These are phyloP conservation scores for Luperina testacea DNA, from an alignment of 2,888 invertebrate species.

Conservation along the genomic window DNA sequence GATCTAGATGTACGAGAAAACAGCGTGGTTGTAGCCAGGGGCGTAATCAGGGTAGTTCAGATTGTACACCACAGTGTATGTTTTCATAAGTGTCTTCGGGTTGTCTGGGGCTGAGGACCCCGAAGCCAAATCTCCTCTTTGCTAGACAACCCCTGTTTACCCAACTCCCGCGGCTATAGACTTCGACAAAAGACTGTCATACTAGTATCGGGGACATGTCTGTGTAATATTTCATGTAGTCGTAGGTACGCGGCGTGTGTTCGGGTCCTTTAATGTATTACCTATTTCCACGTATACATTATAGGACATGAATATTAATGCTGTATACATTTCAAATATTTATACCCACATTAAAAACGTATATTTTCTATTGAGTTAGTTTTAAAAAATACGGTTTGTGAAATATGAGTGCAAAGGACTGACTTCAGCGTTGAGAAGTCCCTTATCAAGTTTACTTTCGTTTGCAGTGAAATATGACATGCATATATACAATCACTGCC, in stretches of 20 bases:
- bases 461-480: conserved; percentile 7
- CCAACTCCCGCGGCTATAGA: conserved; percentile 35
- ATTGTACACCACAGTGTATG: conserved; percentile 29
- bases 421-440: background rate
- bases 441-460: background rate
- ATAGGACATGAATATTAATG: conserved; percentile 25
- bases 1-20: conserved; percentile 37
- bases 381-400: conserved; percentile 3
- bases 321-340: conserved; percentile 19
- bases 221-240: conserved; percentile 35
- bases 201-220: conserved; percentile 47
- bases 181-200: conserved; percentile 57
- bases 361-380: conserved; percentile 17
- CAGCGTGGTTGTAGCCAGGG: conserved; percentile 47
- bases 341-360: conserved; percentile 6
- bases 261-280: conserved; percentile 29
- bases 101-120: conserved; percentile 49
- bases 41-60: conserved; percentile 7
- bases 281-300: conserved; percentile 29
- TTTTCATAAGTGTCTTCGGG: conserved; percentile 36
- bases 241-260: conserved; percentile 13
- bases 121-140: conserved; percentile 49
- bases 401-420: conserved; percentile 2
- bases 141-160: conserved; percentile 39
- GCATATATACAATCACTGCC: conserved; percentile 33